A percentile compares a stretch with the other conserved stretches of the same genome.
Conservation (phyloP, 1,140 invertebrate genomes). For the Leptonema lineaticorne region DNA sequence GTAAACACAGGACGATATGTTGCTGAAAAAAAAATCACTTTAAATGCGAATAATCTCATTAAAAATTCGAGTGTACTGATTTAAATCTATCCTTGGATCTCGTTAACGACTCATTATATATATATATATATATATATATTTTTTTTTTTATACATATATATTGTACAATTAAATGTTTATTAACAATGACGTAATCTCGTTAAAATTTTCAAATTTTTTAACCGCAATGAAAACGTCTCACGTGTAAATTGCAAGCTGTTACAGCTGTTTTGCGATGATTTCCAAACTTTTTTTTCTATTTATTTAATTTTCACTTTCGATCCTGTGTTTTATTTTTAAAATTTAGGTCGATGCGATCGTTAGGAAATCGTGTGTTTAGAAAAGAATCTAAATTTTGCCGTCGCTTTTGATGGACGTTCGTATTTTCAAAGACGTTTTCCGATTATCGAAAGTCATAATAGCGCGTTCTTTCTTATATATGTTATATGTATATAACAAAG, state of each 20-base stretch:
- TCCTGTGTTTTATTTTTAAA: too few relatives aligned
- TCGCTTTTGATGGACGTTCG: not conserved
- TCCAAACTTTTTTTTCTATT: too few relatives aligned
- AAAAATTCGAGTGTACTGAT: not conserved
- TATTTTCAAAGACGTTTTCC: too few relatives aligned
- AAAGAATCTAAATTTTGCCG: conserved; percentile 7
- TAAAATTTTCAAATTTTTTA: not conserved
- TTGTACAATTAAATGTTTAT: too few relatives aligned
- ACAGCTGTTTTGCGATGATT: too few relatives aligned
- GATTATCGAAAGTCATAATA: too few relatives aligned
- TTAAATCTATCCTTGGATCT: not conserved
- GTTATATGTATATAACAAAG: too few relatives aligned
- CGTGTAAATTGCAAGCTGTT: not conserved
- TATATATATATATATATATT: too few relatives aligned
- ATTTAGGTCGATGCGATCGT: not conserved
- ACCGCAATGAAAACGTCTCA: not conserved
- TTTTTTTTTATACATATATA: too few relatives aligned
- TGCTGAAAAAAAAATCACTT: not conserved
- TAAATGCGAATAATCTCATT: conserved; percentile 8
- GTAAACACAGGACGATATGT: not conserved
- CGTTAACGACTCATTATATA: not conserved
- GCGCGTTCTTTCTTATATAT: too few relatives aligned
- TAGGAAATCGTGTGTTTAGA: conserved; percentile 4
- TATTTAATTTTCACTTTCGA: too few relatives aligned
- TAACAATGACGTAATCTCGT: not conserved